Conservation (phyloP, 2,888 invertebrate species). For the Zeuzera pyrina region DNA sequence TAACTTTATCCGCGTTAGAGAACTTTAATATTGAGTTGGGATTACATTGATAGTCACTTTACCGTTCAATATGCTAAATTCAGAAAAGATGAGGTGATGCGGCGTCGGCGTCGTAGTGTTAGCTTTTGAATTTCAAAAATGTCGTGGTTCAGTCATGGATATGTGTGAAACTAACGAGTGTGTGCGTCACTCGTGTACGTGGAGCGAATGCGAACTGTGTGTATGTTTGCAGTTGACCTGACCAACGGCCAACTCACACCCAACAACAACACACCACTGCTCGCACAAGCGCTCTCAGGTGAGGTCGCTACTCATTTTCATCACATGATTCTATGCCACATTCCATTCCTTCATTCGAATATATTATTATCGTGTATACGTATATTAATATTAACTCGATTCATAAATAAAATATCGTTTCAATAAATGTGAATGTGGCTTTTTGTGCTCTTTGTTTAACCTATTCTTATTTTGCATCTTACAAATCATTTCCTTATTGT, state of each 20-base stretch:
- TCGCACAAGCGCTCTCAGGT: slow-evolving; percentile 97
- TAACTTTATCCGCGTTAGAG: slow-evolving; percentile 47
- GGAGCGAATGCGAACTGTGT: slow-evolving; percentile 75
- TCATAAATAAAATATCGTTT: too few species aligned
- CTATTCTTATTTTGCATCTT: too few species aligned
- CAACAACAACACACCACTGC: slow-evolving; percentile 95
- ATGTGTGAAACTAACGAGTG: slow-evolving; percentile 50
- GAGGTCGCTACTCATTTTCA: slow-evolving; percentile 44
- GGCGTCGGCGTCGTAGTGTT: slow-evolving; percentile 17
- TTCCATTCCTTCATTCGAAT: too few species aligned
- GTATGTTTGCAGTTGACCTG: slow-evolving; percentile 91
- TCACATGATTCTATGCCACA: slow-evolving; percentile 4
- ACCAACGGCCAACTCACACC: slow-evolving; percentile 96
- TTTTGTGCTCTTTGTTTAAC: too few species aligned
- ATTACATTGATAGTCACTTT: slow-evolving; percentile 59
- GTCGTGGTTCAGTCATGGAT: slow-evolving; percentile 69
- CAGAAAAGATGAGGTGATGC: slow-evolving; percentile 38
- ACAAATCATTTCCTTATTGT: too few species aligned
- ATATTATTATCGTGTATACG: too few species aligned
- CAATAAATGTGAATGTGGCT: too few species aligned
- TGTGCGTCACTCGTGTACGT: slow-evolving; percentile 46
- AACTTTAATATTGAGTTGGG: slow-evolving; percentile 56
- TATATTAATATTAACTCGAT: too few species aligned
- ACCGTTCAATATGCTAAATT: slow-evolving; percentile 51
- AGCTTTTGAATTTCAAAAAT: slow-evolving; percentile 32